Evolutionary conservation across 2,888 invertebrate species (phyloP).

Genomic region (Coelinius sp.): DNA sequence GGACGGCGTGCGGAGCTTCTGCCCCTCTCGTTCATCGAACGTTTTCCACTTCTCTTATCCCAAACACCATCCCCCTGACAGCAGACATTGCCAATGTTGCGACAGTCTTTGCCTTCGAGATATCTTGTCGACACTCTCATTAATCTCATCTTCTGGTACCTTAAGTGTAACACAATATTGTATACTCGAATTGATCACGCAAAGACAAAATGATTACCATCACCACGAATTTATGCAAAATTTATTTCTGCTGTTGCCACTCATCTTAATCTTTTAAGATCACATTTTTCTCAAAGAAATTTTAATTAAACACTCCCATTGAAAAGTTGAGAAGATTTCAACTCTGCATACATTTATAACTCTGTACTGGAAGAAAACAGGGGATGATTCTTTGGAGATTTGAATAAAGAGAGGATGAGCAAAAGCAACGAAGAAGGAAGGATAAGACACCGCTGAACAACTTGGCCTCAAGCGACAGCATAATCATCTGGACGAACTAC

Average conservation of each 20-base stretch:
- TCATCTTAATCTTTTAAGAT: background rate
- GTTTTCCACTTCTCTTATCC: conserved; percentile 19
- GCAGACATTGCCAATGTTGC: conserved; percentile 6
- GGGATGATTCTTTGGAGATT: conserved; percentile 1
- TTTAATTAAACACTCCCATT: background rate
- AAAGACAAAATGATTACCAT: too few species aligned
- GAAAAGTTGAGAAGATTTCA: background rate
- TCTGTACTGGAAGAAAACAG: conserved; percentile 23
- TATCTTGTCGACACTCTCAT: background rate
- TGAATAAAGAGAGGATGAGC: conserved; percentile 22
- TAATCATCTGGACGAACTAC: conserved; percentile 69
- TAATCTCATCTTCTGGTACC: background rate
- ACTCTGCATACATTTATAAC: background rate
- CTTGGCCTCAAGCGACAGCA: conserved; percentile 66
- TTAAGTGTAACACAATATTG: too few species aligned
- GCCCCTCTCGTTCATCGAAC: conserved; percentile 5
- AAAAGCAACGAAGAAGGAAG: conserved; percentile 19
- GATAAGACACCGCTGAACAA: conserved; percentile 34
- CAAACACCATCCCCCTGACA: conserved; percentile 13
- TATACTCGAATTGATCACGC: too few species aligned
- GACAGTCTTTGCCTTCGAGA: background rate
- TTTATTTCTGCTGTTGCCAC: background rate
- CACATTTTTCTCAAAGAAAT: background rate
- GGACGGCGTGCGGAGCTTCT: conserved; percentile 52
- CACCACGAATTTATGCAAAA: too few species aligned